phyloP scores from a whole-genome alignment of 2,113 vertebrate species.

The Megaceryle torquata region DNA sequence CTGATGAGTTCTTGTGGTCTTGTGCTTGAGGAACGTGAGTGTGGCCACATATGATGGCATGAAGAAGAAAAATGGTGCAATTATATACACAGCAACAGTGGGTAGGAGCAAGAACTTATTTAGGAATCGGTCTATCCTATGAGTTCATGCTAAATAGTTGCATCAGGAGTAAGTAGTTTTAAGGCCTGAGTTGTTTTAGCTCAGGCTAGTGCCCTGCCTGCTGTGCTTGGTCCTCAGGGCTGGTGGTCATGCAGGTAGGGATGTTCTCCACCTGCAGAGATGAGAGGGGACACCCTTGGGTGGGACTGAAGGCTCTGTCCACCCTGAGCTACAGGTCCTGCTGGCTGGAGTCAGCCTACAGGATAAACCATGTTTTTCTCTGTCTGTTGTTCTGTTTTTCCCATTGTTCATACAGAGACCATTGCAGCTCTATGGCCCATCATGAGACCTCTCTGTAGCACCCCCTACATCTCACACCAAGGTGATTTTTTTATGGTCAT shows the following conservation, averaged over 20 bases:
- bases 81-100: background rate
- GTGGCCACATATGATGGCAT: no score
- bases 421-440: background rate
- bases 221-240: background rate
- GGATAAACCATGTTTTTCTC: background rate
- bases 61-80: background rate
- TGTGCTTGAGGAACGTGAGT: background rate
- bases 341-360: background rate
- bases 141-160: background rate
- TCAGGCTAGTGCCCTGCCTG: background rate
- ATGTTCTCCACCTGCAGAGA: background rate
- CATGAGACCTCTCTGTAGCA: no score
- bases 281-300: background rate
- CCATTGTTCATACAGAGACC: background rate
- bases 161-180: background rate
- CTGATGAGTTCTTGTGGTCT: background rate
- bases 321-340: background rate
- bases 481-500: background rate
- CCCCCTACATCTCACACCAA: background rate
- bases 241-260: background rate
- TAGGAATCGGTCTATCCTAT: background rate
- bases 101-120: background rate
- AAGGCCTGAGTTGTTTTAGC: background rate
- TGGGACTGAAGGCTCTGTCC: background rate
- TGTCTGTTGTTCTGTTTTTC: background rate